These are phyloP conservation scores for Anser brachyrhynchus DNA, from an alignment of 2,113 vertebrate genomes.

Conservation along the genomic window DNA sequence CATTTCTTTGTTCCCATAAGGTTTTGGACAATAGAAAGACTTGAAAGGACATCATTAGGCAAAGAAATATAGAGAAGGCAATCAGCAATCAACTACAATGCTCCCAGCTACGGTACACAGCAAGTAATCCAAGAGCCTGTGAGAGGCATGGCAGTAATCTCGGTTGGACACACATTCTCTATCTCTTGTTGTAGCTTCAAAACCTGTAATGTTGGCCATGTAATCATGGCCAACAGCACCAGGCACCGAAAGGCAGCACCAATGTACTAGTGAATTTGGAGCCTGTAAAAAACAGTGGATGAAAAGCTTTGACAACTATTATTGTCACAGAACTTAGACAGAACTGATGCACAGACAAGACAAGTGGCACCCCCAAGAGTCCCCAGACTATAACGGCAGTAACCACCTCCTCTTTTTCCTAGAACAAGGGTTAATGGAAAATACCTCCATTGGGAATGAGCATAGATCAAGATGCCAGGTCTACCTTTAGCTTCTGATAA, in stretches of 20 bases:
- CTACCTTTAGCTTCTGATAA: not conserved
- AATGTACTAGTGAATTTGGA: not conserved
- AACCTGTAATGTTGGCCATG: not conserved
- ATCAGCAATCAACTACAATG: not conserved
- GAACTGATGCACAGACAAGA: not conserved
- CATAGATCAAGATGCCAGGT: not conserved
- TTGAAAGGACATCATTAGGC: not conserved
- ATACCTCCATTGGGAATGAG: not conserved
- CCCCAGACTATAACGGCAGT: not conserved
- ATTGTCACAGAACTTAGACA: not conserved
- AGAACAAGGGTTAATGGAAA: not conserved
- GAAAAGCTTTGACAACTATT: not conserved
- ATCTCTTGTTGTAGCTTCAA: not conserved
- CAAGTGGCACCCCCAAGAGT: not conserved
- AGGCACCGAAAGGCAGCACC: not conserved
- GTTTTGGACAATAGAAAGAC: not conserved
- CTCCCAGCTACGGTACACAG: not conserved
- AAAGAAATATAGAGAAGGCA: not conserved
- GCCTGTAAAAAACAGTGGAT: not conserved
- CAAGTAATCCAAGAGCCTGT: not conserved
- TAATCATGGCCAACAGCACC: not conserved
- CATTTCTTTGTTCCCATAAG: not conserved
- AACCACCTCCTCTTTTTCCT: rapidly evolving
- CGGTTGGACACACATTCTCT: not conserved
- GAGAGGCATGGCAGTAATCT: not conserved